These are phyloP conservation scores for Petrosia ficiformis DNA, from an alignment of 37 sponge, comb jelly and placozoan species.

Conservation along the genomic window DNA sequence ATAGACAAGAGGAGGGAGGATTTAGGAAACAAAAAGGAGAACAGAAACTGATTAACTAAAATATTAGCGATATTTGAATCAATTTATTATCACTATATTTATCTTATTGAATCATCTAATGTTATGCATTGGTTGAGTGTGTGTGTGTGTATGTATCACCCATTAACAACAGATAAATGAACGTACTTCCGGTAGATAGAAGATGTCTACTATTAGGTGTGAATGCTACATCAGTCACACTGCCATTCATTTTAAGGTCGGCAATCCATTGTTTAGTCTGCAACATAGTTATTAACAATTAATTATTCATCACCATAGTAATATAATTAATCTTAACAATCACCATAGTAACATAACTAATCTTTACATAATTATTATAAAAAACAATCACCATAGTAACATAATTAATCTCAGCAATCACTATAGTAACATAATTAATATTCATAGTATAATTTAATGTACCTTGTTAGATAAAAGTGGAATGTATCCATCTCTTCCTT, in stretches of 20 bases:
- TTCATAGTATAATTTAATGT: background rate
- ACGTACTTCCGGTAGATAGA: constrained; percentile 82
- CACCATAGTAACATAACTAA: background rate
- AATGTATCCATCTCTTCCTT: constrained; percentile 83
- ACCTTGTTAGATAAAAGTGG: constrained; percentile 82
- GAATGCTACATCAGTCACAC: constrained; percentile 68
- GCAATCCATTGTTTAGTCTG: constrained; percentile 90
- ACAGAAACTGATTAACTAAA: background rate
- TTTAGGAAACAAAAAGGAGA: background rate
- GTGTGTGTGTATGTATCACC: too few relatives aligned
- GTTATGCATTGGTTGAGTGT: background rate
- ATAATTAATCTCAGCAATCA: background rate
- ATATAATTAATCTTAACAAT: background rate
- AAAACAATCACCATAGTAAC: background rate
- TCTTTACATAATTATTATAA: background rate
- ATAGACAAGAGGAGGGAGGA: background rate
- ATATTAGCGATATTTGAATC: background rate
- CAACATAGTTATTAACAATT: background rate
- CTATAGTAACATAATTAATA: background rate
- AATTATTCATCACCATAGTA: background rate
- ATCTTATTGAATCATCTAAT: too few relatives aligned
- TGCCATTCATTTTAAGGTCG: constrained; percentile 91
- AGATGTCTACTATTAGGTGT: constrained; percentile 57
- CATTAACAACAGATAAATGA: background rate
- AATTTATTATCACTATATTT: too few relatives aligned